Evolutionary conservation across 1,140 invertebrate species (phyloP), one percentile per base, ranked within the genome.

Genomic region (Lerema accius): DNA sequence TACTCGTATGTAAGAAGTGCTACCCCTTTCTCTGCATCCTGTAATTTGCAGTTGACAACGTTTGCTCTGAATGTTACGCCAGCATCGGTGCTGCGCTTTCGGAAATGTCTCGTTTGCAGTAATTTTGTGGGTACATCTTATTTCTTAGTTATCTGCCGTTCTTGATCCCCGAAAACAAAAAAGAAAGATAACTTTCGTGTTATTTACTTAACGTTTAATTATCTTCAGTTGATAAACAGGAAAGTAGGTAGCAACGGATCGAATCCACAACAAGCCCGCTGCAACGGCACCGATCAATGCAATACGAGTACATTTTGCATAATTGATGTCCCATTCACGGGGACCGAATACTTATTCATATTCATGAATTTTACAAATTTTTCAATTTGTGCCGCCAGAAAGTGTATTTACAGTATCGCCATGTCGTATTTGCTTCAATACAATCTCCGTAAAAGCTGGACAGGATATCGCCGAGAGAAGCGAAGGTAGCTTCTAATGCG

Each of bases 311-410:
- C 73, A 90, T 86, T 87, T 83, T 90, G 78, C 83, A 86, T 90
- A 90, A 89, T 85, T 87, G 83, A 90, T 86, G 77, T 80, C 77
- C 78, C 80, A 86, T 90, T 86, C 82, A 84, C 78, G 71, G 73
- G 70, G 67, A 79, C 79, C 70, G 78, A 82, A 82, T 79, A 81
- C 82, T 84, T 89, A 86, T 90, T 88, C 82, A 88, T 88, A 90
- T 89, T 87, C 86, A 89, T 90, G 86, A 89, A 86, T 87, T 89
- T 87, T 81, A 84, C 82, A 87, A 86, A 81, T 83, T 84, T 88
- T 87, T 90, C 83, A 87, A 88, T 89, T 90, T 86, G 80, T 80
- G 73, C 77, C 71, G 70, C 71, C 76, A 80, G 78, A 73, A 80
- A 82, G 76, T 81, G 76, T 86, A 83, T 90, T 86, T 86, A 86